Evolutionary conservation across 2,888 invertebrate species (phyloP).

Genomic region (Digitonthophagus gazella): DNA sequence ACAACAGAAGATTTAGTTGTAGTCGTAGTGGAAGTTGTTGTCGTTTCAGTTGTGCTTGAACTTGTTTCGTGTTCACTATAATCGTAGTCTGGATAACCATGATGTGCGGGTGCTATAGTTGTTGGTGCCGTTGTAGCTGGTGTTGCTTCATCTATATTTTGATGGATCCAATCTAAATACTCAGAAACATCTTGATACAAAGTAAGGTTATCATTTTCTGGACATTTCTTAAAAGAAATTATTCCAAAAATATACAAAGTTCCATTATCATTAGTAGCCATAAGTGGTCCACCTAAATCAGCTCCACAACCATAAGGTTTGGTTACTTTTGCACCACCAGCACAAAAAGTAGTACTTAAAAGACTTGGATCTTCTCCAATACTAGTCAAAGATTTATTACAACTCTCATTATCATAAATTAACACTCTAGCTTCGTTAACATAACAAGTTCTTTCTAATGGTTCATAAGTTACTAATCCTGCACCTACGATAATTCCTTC

Average conservation of each 20-base stretch:
- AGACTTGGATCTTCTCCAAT: constrained; percentile 39
- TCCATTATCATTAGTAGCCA: background rate
- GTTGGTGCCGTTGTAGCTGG: constrained; percentile 4
- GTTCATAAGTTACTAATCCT: constrained; percentile 42
- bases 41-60: background rate
- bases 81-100: background rate
- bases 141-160: constrained; percentile 31
- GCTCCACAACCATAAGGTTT: constrained; percentile 6
- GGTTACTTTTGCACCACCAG: constrained; percentile 41
- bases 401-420: constrained; percentile 42
- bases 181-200: constrained; percentile 61
- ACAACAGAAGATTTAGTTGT: background rate
- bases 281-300: constrained; percentile 6
- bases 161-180: constrained; percentile 56
- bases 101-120: background rate
- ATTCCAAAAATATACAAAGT: constrained; percentile 51
- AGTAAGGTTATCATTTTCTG: constrained; percentile 56
- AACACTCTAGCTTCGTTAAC: constrained; percentile 46
- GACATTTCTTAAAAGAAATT: constrained; percentile 68
- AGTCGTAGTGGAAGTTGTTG: background rate
- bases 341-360: constrained; percentile 54
- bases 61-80: background rate
- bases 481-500: constrained; percentile 46
- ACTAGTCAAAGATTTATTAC: constrained; percentile 42
- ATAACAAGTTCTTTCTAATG: constrained; percentile 43